Conservation (phyloP, 92 coral and sea anemone genomes). For the Actinostola sp. region DNA sequence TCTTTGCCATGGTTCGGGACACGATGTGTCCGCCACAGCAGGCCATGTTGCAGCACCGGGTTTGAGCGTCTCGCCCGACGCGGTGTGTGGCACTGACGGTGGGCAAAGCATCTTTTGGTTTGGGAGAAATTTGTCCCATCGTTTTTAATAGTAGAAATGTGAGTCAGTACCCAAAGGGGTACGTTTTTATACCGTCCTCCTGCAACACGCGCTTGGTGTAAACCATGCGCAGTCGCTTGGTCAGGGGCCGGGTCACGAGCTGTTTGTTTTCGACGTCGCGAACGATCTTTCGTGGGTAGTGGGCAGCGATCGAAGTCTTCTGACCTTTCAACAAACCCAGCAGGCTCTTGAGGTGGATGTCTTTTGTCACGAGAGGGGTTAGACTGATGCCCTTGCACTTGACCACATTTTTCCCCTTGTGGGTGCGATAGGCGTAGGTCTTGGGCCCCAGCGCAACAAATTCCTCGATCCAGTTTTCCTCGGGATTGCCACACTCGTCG, state of each 20-base stretch:
- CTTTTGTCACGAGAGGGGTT: not conserved
- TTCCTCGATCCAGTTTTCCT: not conserved
- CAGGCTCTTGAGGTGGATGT: not conserved
- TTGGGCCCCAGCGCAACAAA: constrained; percentile 16
- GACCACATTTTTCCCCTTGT: not conserved
- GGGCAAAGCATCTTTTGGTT: no score
- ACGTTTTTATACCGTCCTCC: no score
- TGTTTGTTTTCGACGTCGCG: constrained; percentile 5
- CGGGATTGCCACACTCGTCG: constrained; percentile 5
- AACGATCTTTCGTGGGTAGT: constrained; percentile 1
- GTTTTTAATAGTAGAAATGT: not conserved
- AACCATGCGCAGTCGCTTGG: not conserved
- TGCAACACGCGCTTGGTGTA: constrained; percentile 14
- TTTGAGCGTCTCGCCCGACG: not conserved
- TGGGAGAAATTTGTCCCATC: no score
- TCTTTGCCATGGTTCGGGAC: not conserved
- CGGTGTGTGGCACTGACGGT: no score
- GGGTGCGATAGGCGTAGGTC: constrained; percentile 24
- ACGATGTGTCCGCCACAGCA: not conserved
- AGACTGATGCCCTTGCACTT: constrained; percentile 23
- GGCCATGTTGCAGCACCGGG: not conserved
- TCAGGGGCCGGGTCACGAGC: not conserved
- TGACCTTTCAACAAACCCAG: not conserved
- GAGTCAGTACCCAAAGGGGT: constrained; percentile 8
- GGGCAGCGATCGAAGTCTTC: not conserved